Evolutionary conservation across 2,113 vertebrate species (phyloP).

Genomic region (Ophiodon elongatus): DNA sequence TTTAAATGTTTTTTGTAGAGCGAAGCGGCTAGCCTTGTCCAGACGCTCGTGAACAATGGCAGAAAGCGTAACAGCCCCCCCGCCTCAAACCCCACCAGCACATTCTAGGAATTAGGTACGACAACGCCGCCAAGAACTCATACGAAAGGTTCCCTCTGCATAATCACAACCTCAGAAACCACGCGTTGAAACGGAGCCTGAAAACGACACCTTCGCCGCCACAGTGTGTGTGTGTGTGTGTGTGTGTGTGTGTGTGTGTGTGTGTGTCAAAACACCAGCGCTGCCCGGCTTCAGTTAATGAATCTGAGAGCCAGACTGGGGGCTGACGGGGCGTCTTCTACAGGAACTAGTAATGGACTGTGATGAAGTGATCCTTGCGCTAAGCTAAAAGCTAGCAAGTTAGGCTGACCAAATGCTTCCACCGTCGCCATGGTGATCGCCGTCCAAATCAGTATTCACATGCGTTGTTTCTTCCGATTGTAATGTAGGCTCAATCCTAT

Average conservation of each 20-base stretch:
- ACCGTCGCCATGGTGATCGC: too few species aligned
- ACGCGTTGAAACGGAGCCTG: constrained; percentile 22
- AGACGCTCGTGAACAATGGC: constrained; percentile 49
- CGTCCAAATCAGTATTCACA: too few species aligned
- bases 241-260: neutral
- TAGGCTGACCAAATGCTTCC: too few species aligned
- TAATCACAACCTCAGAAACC: too few species aligned
- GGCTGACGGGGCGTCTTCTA: neutral
- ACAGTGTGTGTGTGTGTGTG: neutral
- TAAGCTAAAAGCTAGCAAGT: neutral
- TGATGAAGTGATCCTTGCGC: neutral
- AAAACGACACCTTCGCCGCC: constrained; percentile 34
- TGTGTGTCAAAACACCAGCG: constrained; percentile 12
- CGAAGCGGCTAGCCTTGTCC: constrained; percentile 27
- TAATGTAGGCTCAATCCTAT: too few species aligned
- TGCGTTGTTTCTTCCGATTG: too few species aligned
- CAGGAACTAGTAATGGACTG: neutral
- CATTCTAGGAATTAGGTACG: constrained; percentile 33
- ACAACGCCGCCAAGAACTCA: constrained; percentile 48
- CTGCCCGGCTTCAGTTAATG: constrained; percentile 6
- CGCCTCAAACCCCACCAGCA: neutral
- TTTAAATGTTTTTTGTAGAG: constrained; percentile 53
- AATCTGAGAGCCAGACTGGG: constrained; percentile 10
- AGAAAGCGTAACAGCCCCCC: constrained; percentile 13
- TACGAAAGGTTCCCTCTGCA: constrained; percentile 38